Conservation (phyloP, 2,113 vertebrate species). For the Hippoglossus stenolepis region DNA sequence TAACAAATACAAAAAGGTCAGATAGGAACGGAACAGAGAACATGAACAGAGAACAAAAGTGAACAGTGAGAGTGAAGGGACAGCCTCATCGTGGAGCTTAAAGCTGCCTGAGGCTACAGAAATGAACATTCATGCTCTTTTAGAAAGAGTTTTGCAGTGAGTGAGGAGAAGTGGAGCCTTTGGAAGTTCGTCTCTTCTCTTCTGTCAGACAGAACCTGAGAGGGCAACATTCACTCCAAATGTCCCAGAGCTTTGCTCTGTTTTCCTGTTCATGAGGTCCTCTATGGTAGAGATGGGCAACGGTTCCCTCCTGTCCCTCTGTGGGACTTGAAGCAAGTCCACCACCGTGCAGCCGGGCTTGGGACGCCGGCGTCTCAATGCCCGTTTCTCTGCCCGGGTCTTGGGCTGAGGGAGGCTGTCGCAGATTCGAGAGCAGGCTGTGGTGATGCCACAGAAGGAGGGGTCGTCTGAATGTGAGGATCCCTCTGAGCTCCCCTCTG, state of each 20-base stretch:
- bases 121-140: slow-evolving; percentile 35
- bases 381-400: slow-evolving; percentile 89
- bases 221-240: slow-evolving; percentile 85
- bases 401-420: slow-evolving; percentile 87
- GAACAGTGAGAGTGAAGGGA: slow-evolving; percentile 24
- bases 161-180: neutral
- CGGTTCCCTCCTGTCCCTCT: slow-evolving; percentile 15
- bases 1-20: slow-evolving; percentile 53
- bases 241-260: slow-evolving; percentile 86
- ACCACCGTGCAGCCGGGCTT: slow-evolving; percentile 85
- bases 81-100: slow-evolving; percentile 37
- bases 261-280: slow-evolving; percentile 89
- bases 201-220: slow-evolving; percentile 86
- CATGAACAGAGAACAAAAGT: slow-evolving; percentile 23
- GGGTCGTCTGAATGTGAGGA: slow-evolving; percentile 96
- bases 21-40: slow-evolving; percentile 23
- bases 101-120: slow-evolving; percentile 51
- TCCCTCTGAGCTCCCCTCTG: slow-evolving; percentile 92
- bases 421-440: slow-evolving; percentile 88
- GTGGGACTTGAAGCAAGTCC: slow-evolving; percentile 88
- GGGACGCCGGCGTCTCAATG: slow-evolving; percentile 87
- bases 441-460: slow-evolving; percentile 94
- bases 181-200: neutral
- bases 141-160: slow-evolving; percentile 23
- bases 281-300: slow-evolving; percentile 87